phyloP scores from a whole-genome alignment of 1,140 invertebrate species.

The Acyrthosiphon pisum region DNA sequence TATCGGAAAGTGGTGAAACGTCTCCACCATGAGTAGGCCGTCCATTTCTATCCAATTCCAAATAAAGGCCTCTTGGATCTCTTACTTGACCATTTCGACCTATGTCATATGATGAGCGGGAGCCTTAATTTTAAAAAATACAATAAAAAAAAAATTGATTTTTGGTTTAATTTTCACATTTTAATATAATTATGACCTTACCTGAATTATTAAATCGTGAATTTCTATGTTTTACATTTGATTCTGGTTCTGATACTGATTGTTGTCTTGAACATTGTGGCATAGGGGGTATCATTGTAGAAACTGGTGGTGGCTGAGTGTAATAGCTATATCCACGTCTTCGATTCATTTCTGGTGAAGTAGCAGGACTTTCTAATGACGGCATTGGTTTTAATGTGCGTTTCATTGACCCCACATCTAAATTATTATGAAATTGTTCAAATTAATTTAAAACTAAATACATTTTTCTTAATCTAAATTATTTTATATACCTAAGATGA shows the following conservation, averaged over 20 bases:
- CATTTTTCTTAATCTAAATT: not conserved
- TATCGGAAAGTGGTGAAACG: conserved; percentile 86
- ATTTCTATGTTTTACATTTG: conserved; percentile 64
- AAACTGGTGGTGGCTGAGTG: conserved; percentile 63
- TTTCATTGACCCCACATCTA: conserved; percentile 77
- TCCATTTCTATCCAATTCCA: conserved; percentile 80
- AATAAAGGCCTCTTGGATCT: conserved; percentile 70
- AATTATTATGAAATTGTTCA: not conserved
- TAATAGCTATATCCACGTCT: conserved; percentile 71
- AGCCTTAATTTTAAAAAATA: conserved; percentile 58
- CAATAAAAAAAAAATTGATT: not conserved
- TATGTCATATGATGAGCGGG: conserved; percentile 72
- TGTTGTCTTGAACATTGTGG: conserved; percentile 51
- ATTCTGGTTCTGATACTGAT: conserved; percentile 66
- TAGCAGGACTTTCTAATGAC: conserved; percentile 83
- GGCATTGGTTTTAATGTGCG: conserved; percentile 93
- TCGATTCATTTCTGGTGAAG: conserved; percentile 85
- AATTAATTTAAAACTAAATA: not conserved
- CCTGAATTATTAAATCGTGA: conserved; percentile 42
- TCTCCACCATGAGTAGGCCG: conserved; percentile 68
- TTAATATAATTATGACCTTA: not conserved
- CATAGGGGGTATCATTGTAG: conserved; percentile 64
- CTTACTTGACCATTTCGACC: conserved; percentile 62
- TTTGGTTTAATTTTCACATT: not conserved
- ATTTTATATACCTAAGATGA: not conserved